Conservation (phyloP, 2,113 vertebrate species). For the Chiloscyllium plagiosum region DNA sequence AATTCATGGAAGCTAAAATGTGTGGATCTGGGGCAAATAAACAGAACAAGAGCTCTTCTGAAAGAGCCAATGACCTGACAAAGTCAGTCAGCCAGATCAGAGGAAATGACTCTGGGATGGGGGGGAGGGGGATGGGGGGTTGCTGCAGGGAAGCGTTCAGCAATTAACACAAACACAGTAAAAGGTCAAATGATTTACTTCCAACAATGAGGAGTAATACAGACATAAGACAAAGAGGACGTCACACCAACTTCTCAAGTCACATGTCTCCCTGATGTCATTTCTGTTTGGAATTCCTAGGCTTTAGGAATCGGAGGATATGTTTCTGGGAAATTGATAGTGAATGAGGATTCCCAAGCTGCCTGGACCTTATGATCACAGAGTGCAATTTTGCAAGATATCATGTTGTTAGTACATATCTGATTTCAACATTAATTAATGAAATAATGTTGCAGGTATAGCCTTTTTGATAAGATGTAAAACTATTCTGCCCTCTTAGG, state of each 20-base stretch:
- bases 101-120: background rate
- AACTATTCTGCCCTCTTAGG: background rate
- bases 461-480: background rate
- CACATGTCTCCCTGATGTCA: background rate
- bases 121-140: too few species aligned
- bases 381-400: background rate
- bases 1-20: conserved; percentile 42
- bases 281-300: background rate
- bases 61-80: conserved; percentile 44
- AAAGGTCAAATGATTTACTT: conserved; percentile 34
- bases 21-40: conserved; percentile 44
- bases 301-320: background rate
- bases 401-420: background rate
- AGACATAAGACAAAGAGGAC: background rate
- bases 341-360: background rate
- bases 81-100: conserved; percentile 37
- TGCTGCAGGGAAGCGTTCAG: too few species aligned
- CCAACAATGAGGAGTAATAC: conserved; percentile 12
- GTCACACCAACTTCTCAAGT: conserved; percentile 18
- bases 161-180: conserved; percentile 17
- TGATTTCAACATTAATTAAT: background rate
- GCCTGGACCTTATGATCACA: too few species aligned
- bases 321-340: background rate
- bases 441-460: too few species aligned
- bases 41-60: conserved; percentile 49